phyloP scores from a whole-genome alignment of 2,888 invertebrate species.

The Cylindroiulus punctatus region DNA sequence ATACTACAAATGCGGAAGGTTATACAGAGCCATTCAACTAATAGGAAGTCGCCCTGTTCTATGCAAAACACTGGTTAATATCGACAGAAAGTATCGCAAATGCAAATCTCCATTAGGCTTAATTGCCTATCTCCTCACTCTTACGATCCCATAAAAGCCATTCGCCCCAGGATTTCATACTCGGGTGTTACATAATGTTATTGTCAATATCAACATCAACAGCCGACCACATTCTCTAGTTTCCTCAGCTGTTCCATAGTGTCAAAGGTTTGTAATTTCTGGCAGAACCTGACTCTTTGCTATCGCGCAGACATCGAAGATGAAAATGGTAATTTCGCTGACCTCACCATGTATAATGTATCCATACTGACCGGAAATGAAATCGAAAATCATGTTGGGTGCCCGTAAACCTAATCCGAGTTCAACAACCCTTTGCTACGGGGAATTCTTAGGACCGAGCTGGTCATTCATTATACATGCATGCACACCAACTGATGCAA shows the following conservation, averaged over 20 bases:
- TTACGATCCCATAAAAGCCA: not conserved
- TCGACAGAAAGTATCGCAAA: not conserved
- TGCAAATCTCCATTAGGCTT: not conserved
- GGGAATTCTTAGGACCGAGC: not conserved
- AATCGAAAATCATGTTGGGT: slow-evolving; percentile 7
- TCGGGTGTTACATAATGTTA: not conserved
- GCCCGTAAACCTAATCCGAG: slow-evolving; percentile 27
- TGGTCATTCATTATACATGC: not conserved
- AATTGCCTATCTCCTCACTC: not conserved
- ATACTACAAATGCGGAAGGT: not conserved
- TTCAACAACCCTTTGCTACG: slow-evolving; percentile 17
- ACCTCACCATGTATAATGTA: slow-evolving; percentile 2
- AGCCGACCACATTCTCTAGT: not conserved
- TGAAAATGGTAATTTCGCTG: slow-evolving; percentile 27
- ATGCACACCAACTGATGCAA: not conserved
- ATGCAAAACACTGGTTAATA: not conserved
- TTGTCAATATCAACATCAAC: not conserved
- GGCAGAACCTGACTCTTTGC: not conserved
- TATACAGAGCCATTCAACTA: not conserved
- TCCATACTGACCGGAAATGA: slow-evolving; percentile 43
- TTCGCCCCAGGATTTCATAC: not conserved
- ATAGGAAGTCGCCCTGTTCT: not conserved
- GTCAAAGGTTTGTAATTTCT: not conserved
- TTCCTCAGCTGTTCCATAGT: not conserved
- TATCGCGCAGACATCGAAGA: slow-evolving; percentile 7